Evolutionary conservation across 2,888 invertebrate species (phyloP), one percentile per base, ranked within the genome.

Genomic region (Pemphredon lugubris): DNA sequence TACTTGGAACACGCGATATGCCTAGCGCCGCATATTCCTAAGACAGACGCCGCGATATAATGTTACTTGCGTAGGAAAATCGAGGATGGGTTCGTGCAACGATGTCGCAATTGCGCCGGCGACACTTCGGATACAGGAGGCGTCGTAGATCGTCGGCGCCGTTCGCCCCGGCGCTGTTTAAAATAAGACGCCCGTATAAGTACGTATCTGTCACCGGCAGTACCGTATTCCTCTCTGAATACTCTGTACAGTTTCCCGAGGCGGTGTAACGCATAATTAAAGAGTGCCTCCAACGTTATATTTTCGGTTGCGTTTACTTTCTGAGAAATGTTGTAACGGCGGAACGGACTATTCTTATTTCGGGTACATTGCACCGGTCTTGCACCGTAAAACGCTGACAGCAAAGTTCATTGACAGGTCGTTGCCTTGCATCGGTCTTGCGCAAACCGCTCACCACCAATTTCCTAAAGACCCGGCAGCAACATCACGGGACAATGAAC

Each of bases 31-130:
- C 21, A 45, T 44, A 7, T 50, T 45, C 32, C 11, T 16, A 44
- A 39, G 60, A 47, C 54, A 64, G 23, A 50, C 26, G 51, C 54
- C 7, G 11, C 40, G 58, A 53, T 68, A 58, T 57, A 73, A 72
- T 45, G 42, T 63, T 50, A 68, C 39, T 72, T 23, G 40, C 20
- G 23, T 37, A 37, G 44, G 47, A 48, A 64, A 58, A 66, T 68
- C 64, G 60, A 50, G 39, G 53, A 58, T 50, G 45, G 47, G 34
- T 75, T 58, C 54, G 50, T 53, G 65, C 47, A 18, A 18, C 42
- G 63, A 59, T 63, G 50, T 73, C 66, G 69, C 66, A 64, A 78
- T 75, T 77, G 68, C 68, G 32, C 34, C 57, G 37, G n/a, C 54
- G 48, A 64, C 70, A 59, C 79, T 66, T 70, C 63, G 34, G 45